Base-by-base conservation (phyloP, 2,797 vertebrate genomes). In the Pteronotus mesoamericanus region DNA sequence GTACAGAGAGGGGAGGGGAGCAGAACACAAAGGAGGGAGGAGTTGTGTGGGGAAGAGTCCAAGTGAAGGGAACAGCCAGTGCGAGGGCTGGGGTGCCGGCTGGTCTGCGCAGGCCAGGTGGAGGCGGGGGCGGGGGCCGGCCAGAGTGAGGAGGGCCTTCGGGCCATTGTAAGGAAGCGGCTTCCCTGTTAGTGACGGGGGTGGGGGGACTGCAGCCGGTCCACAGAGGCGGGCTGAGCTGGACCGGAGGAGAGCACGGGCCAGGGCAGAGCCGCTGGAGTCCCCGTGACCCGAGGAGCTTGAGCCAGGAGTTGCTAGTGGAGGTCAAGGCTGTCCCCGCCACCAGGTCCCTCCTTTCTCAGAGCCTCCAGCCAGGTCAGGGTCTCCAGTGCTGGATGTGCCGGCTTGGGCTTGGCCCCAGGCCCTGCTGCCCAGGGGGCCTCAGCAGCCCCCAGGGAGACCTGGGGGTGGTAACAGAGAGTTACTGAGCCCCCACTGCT, bases 401-500 rank as follows among this genome's bases (percentile, higher is more conserved):
- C 98, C 98, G 98, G 68, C 96, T 95, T 98, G 98, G 78, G 96
- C 97, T 97, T 97, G 78, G 80, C 97, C 96, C 85, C 96, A 91
- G 90, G 61, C 64, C 51, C 98, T 97, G 98, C 99, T 96, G 29
- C 98, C 96, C 88, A 97, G 98, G 98, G 72, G 98, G 98, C 84
- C 91, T 89, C 71, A 91, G 97, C 97, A 98, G 99, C 98, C 98
- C 94, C 72, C 64, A 92, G 18, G 97, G 98, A 97, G 98, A 59
- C 97, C 96, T 92, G 97, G 98, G 98, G 91, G 88, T 97, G 92
- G 97, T 98, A 98, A 99, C 98, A 98, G 99, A 99, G 98, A 97
- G 98, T 99, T 98, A 98, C 99, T 80, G 84, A 98, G 96, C 77
- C 86, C 90, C 89, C 97, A 91, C 96, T 97, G 97, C 97, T 97